phyloP scores from a whole-genome alignment of 2,113 vertebrate genomes.

The Thalassoma bifasciatum region DNA sequence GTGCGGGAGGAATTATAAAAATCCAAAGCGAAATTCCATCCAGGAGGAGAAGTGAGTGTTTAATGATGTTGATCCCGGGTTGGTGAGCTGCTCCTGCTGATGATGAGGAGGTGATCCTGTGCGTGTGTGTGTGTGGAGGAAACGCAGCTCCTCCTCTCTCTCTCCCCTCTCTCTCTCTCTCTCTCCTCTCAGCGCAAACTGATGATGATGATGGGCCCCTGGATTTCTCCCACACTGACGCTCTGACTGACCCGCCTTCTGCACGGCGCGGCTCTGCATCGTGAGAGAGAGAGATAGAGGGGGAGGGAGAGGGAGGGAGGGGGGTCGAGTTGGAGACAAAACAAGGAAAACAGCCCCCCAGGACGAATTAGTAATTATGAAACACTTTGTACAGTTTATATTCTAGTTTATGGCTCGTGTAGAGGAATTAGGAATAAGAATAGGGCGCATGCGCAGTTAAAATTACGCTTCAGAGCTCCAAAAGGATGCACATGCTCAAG shows the following conservation, averaged over 20 bases:
- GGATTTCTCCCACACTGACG: slow-evolving; percentile 70
- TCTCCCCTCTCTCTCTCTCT: too few relatives aligned
- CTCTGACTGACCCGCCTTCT: slow-evolving; percentile 76
- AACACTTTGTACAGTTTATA: slow-evolving; percentile 29
- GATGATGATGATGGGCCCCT: slow-evolving; percentile 73
- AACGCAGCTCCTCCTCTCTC: slow-evolving; percentile 59
- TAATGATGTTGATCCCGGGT: slow-evolving; percentile 1
- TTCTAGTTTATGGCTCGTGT: neutral
- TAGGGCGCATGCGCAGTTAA: neutral
- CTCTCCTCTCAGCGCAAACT: too few relatives aligned
- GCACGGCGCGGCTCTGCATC: slow-evolving; percentile 20
- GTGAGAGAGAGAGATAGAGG: too few relatives aligned
- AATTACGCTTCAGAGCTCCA: neutral
- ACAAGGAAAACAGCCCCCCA: slow-evolving; percentile 28
- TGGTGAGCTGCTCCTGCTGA: slow-evolving; percentile 53
- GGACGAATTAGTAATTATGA: slow-evolving; percentile 47
- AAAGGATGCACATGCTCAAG: neutral
- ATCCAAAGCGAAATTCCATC: slow-evolving; percentile 62
- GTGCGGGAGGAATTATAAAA: slow-evolving; percentile 38
- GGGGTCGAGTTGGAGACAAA: slow-evolving; percentile 41
- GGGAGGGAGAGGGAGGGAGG: too few relatives aligned
- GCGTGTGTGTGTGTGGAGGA: slow-evolving; percentile 60
- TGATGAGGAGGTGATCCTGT: slow-evolving; percentile 65
- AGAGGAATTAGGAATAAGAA: neutral
- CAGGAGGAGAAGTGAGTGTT: slow-evolving; percentile 15